Percentiles rank a stretch among this genome's conserved stretches.
phyloP scores from a whole-genome alignment of 2,888 invertebrate species.

The Lasioglossum zephyrum region DNA sequence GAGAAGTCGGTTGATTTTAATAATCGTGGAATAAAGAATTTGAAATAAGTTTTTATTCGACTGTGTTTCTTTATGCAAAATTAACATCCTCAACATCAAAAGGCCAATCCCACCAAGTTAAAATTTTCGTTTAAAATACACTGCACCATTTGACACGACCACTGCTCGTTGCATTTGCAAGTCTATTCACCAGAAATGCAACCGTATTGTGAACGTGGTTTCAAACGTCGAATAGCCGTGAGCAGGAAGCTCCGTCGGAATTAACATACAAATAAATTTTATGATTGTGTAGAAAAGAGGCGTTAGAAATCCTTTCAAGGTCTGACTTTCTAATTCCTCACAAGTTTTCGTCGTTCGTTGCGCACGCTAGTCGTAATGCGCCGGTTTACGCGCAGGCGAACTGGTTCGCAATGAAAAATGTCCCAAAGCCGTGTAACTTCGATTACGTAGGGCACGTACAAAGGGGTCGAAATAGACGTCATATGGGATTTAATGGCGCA shows the following conservation, averaged over 20 bases:
- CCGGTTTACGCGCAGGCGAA: slow-evolving; percentile 25
- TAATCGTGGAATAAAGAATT: too few relatives aligned
- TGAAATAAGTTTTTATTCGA: not conserved
- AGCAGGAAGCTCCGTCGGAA: slow-evolving; percentile 26
- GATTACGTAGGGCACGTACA: not conserved
- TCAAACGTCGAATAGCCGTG: not conserved
- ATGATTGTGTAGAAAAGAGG: slow-evolving; percentile 37
- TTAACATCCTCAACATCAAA: not conserved
- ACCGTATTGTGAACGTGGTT: not conserved
- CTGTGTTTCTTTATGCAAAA: not conserved
- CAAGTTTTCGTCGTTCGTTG: slow-evolving; percentile 60
- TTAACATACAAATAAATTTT: slow-evolving; percentile 57
- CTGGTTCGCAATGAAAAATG: slow-evolving; percentile 30
- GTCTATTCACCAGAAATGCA: not conserved
- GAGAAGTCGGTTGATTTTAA: not conserved
- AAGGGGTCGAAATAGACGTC: not conserved
- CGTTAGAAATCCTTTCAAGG: slow-evolving; percentile 58
- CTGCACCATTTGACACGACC: not conserved
- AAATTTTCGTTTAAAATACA: not conserved
- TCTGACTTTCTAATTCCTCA: slow-evolving; percentile 67
- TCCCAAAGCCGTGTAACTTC: slow-evolving; percentile 2
- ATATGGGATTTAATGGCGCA: not conserved
- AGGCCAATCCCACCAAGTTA: too few relatives aligned
- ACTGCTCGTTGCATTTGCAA: not conserved
- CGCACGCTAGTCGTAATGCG: slow-evolving; percentile 24